These are phyloP conservation scores for Limosa lapponica DNA, from an alignment of 2,797 vertebrate species.

Conservation along the genomic window DNA sequence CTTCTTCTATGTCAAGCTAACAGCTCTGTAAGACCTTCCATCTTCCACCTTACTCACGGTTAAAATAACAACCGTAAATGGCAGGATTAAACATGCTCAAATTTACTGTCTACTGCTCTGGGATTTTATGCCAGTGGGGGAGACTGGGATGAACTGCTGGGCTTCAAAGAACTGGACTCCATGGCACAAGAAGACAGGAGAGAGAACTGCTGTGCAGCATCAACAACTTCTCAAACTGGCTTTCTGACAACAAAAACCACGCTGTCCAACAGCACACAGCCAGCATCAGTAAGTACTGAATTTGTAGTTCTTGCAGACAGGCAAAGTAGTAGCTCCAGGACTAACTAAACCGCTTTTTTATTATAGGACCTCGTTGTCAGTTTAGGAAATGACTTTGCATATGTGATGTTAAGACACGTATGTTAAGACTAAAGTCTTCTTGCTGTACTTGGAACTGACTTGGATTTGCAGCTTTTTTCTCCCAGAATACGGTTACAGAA, in stretches of 20 bases:
- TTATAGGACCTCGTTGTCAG: background rate
- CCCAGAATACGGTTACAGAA: background rate
- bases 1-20: background rate
- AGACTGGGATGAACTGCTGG: background rate
- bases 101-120: background rate
- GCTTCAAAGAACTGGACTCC: background rate
- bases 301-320: background rate
- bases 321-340: background rate
- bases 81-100: background rate
- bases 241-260: background rate
- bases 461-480: background rate
- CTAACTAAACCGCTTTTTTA: background rate
- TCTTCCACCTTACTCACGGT: background rate
- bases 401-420: background rate
- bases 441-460: background rate
- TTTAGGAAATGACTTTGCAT: background rate
- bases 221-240: background rate
- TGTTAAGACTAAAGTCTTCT: background rate
- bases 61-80: background rate
- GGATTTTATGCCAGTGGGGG: background rate
- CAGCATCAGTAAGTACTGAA: background rate
- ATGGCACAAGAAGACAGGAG: background rate
- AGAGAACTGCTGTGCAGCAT: background rate
- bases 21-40: background rate
- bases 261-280: background rate